Percentiles rank a stretch among this genome's conserved stretches.
Evolutionary conservation across 2,888 invertebrate genomes (phyloP).

Genomic region (Lithophane leautieri): DNA sequence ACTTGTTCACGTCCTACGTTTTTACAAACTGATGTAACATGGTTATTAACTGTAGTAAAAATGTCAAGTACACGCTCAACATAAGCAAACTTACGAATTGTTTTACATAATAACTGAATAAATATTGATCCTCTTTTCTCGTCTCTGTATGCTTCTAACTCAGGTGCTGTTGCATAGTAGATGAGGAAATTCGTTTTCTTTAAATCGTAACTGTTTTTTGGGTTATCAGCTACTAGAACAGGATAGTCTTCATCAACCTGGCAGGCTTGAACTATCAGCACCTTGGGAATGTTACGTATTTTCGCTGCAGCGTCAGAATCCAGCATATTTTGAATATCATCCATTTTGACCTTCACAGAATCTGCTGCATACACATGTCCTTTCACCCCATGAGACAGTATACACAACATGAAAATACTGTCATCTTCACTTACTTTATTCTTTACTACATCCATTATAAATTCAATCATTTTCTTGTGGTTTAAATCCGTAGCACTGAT

Average conservation of each 20-base stretch:
- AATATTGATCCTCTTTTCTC: constrained; percentile 82
- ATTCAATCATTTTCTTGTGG: constrained; percentile 76
- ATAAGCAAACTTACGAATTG: constrained; percentile 72
- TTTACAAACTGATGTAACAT: constrained; percentile 75
- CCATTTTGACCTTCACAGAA: constrained; percentile 83
- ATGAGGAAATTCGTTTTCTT: constrained; percentile 83
- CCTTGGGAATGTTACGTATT: constrained; percentile 81
- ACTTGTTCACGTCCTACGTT: constrained; percentile 76
- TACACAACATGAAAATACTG: constrained; percentile 85
- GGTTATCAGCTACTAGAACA: constrained; percentile 78
- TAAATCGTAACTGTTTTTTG: constrained; percentile 69
- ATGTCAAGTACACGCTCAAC: constrained; percentile 81
- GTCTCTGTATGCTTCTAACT: constrained; percentile 83
- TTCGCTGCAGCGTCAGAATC: constrained; percentile 78
- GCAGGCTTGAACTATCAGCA: constrained; percentile 86
- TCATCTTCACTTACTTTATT: constrained; percentile 76
- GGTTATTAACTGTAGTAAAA: constrained; percentile 81
- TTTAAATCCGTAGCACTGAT: constrained; percentile 77
- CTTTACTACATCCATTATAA: constrained; percentile 77
- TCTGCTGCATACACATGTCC: constrained; percentile 86
- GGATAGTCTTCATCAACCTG: constrained; percentile 76
- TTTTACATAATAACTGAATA: constrained; percentile 81
- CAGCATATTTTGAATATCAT: constrained; percentile 81
- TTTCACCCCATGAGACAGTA: constrained; percentile 85
- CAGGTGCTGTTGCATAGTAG: constrained; percentile 86